Percentiles rank a stretch among this genome's conserved stretches.
These are phyloP conservation scores for Pheosia tremula DNA, from an alignment of 2,888 invertebrate genomes.

Conservation along the genomic window DNA sequence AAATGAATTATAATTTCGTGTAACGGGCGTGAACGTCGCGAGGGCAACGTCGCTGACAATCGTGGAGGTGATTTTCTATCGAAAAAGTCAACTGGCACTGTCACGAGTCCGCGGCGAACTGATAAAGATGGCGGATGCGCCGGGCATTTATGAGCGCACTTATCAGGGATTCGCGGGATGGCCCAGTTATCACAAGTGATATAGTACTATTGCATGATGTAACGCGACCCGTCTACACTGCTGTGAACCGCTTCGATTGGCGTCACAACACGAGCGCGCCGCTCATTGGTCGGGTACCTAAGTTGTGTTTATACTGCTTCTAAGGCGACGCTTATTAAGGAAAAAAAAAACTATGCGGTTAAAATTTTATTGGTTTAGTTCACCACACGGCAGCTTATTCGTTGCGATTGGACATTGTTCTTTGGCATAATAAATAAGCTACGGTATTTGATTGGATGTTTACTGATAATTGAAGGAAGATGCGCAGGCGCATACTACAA, in stretches of 20 bases:
- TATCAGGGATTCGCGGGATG: conserved; percentile 65
- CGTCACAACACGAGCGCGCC: conserved; percentile 33
- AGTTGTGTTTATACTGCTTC: conserved; percentile 28
- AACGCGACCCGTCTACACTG: conserved; percentile 47
- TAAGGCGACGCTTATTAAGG: background rate
- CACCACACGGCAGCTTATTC: too few relatives aligned
- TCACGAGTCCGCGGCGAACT: conserved; percentile 57
- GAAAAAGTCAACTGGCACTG: conserved; percentile 42
- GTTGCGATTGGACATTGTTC: too few relatives aligned
- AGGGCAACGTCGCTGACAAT: conserved; percentile 45
- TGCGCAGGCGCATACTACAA: too few relatives aligned
- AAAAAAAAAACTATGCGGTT: background rate
- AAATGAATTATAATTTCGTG: conserved; percentile 47
- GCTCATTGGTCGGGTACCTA: conserved; percentile 18
- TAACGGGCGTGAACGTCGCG: conserved; percentile 45
- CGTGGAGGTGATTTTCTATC: conserved; percentile 30
- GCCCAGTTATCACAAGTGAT: conserved; percentile 53
- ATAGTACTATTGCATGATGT: conserved; percentile 40
- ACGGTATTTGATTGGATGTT: too few relatives aligned
- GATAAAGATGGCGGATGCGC: conserved; percentile 43
- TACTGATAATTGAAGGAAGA: too few relatives aligned
- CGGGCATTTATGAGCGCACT: conserved; percentile 61
- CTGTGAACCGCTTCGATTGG: conserved; percentile 60
- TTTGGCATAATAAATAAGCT: too few relatives aligned
- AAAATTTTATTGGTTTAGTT: background rate